A percentile compares a stretch with the other conserved stretches of the same genome.
Evolutionary conservation across 2,888 invertebrate species (phyloP).

Genomic region (Hyles lineata): DNA sequence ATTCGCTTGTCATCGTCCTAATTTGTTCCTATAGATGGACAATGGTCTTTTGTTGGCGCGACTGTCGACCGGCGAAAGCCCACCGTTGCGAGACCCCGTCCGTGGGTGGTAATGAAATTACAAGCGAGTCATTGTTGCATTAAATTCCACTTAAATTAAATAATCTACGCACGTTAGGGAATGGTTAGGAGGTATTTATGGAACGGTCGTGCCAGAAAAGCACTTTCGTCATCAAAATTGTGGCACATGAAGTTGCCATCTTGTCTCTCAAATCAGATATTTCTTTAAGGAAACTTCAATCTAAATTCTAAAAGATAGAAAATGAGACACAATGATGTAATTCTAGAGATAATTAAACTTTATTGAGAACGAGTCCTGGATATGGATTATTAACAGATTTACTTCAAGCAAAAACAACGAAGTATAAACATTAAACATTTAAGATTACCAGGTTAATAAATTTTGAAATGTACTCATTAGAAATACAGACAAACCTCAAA

Average conservation of each 20-base stretch:
- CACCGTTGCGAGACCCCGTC: slow-evolving; percentile 39
- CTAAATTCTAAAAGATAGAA: too few species aligned
- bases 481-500: neutral
- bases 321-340: too few species aligned
- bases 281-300: too few species aligned
- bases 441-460: too few species aligned
- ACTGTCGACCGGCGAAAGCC: slow-evolving; percentile 41
- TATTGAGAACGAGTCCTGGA: too few species aligned
- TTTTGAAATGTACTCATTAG: neutral
- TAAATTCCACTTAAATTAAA: slow-evolving; percentile 73
- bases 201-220: neutral
- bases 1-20: slow-evolving; percentile 69
- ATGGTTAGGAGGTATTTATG: slow-evolving; percentile 42
- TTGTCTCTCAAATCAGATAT: too few species aligned
- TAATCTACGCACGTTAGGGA: slow-evolving; percentile 60
- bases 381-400: too few species aligned
- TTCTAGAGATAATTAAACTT: too few species aligned
- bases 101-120: slow-evolving; percentile 82
- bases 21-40: slow-evolving; percentile 73
- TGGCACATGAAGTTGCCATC: too few species aligned
- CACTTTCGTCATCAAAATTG: too few species aligned
- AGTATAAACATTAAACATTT: too few species aligned
- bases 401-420: too few species aligned
- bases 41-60: slow-evolving; percentile 66
- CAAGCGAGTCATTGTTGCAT: slow-evolving; percentile 76